Base-by-base conservation (phyloP, 2,113 vertebrate genomes). In the Phrynocephalus versicolor region DNA sequence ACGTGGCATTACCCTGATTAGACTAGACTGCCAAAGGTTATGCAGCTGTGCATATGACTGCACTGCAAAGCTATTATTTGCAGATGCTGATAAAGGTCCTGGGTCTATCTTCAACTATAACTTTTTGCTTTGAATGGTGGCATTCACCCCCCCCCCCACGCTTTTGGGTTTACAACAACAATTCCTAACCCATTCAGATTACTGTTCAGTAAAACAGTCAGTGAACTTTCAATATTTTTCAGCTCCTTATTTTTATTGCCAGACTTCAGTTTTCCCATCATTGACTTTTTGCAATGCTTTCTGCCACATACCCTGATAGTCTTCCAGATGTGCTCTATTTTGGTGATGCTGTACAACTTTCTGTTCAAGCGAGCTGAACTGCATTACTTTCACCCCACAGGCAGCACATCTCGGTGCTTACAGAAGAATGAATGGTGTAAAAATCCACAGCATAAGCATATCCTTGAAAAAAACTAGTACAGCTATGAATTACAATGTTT, bases 401-500 rank as follows among this genome's bases (percentile, higher is more conserved):
- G 1, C 41, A 2, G 0, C 18, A 78, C 39, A 82, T 73, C 71
- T 0, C 1, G 65, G 55, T 87, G 39, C 57, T 86, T 58, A 77
- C 70, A 78, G 39, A 21, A 18, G 5, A 78, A 82, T 89, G 57
- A 12, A 51, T 69, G 79, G 51, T 51, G 15, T 65, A 85, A 82
- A n/a, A 90, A 27, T 78, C 87, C 51, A 75, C 81, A 83, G 12
- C 35, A 81, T 25, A 58, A 62, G 7, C 27, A 60, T 25, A 58
- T 69, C 71, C 51, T 84, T 72, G 77, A 85, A 70, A 85, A 67
- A 69, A 88, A 25, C 55, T 82, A 81, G 86, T 39, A 64, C 73
- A 87, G 70, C 55, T 45, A 78, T 0, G 6, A 88, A 83, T 77
- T 62, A 73, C 23, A 15, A 23, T 0, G 6, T 0, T 2, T 0